Evolutionary conservation across 2,797 vertebrate species (phyloP).

Genomic region (Uromys caudimaculatus): DNA sequence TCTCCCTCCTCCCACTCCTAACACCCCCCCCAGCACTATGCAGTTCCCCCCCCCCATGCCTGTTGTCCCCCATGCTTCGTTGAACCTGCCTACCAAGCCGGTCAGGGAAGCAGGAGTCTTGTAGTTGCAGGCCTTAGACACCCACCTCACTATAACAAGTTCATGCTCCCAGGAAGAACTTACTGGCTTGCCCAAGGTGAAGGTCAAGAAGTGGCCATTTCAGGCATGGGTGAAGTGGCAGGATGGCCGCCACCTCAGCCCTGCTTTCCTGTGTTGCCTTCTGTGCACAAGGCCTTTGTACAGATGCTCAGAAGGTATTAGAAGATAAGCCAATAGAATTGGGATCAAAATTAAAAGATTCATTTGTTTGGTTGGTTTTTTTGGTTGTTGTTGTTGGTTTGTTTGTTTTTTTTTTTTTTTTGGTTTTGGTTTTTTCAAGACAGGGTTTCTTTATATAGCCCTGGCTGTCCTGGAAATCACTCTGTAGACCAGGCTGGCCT

Average conservation of each 20-base stretch:
- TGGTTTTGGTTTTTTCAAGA: no score
- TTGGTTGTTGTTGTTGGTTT: no score
- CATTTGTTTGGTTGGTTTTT: no score
- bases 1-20: not conserved
- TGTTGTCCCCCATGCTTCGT: not conserved
- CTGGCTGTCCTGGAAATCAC: no score
- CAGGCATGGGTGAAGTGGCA: not conserved
- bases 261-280: not conserved
- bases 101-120: not conserved
- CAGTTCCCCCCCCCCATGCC: not conserved
- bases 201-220: not conserved
- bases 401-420: no score
- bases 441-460: no score
- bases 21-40: not conserved
- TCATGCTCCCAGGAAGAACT: not conserved
- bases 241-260: not conserved
- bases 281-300: not conserved
- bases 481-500: no score
- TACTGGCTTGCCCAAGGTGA: not conserved
- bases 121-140: not conserved
- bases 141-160: not conserved
- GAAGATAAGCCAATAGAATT: not conserved
- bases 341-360: not conserved
- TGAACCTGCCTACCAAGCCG: not conserved
- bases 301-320: not conserved